Base-by-base conservation (phyloP, 2,888 invertebrate genomes). In the Tryphoninae sp. region DNA sequence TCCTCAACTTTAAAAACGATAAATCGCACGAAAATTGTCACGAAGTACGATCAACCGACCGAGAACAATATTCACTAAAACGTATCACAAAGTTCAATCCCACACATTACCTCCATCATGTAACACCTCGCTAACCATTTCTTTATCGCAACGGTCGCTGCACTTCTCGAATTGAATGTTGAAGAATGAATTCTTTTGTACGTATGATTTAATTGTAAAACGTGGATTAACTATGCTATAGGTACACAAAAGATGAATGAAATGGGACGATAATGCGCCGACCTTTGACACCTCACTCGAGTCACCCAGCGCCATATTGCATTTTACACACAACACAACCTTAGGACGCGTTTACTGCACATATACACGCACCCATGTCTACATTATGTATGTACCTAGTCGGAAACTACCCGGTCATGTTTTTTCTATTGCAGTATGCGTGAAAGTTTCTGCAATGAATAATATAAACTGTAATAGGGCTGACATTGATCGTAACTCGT, bases 201-300 rank as follows among this genome's bases (percentile, higher is more conserved):
- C 65, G 62, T 19, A 33, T 58, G 19, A 65, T 7, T 22, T 2
- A 55, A 33, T 67, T 11, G 72, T 65, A 82, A 19, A 64, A 19
- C 49, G 33, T 55, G 62, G 45, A 62, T 33, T 33, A 16, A 71
- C 45, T 64, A 49, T 61, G 26, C 59, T 71, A 19, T n/a, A 40
- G 13, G 19, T 72, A 59, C 58, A 9, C 49, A 13, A 79, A 80
- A 71, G 40, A 22, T 55, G 76, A 83, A 76, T 77, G 76, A 80
- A 65, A 76, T 77, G 58, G 73, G 80, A 82, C 78, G 81, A 84
- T 79, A 69, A 74, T 65, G 75, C 81, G 81, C 77, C 86, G 88
- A 90, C 89, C 90, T 90, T 90, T 89, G 90, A 87, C 88, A 89
- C 90, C 85, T 87, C 85, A 84, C 84, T 88, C 88, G 88, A 89